Conservation (phyloP, 2,113 vertebrate genomes). For the Elaphurus davidianus region DNA sequence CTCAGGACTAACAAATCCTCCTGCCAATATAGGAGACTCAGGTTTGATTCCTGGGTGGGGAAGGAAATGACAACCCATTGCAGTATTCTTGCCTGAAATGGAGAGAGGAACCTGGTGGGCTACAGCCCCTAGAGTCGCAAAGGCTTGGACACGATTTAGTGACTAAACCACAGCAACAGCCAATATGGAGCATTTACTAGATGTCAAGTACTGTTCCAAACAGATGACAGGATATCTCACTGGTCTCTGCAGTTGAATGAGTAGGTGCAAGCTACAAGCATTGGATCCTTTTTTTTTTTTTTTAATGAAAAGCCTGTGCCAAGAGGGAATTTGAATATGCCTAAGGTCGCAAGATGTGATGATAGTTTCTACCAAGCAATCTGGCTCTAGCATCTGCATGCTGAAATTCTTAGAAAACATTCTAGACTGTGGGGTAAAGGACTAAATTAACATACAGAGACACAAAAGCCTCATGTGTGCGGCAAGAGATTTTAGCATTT, state of each 20-base stretch:
- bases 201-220: not conserved
- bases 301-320: not conserved
- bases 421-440: not conserved
- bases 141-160: not conserved
- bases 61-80: not conserved
- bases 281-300: not conserved
- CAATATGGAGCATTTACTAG: not conserved
- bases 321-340: not conserved
- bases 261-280: not conserved
- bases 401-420: not conserved
- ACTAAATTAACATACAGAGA: not conserved
- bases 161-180: not conserved
- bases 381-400: not conserved
- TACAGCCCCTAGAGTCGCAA: not conserved
- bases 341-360: not conserved
- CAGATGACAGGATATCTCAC: not conserved
- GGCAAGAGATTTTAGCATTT: not conserved
- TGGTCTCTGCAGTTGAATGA: not conserved
- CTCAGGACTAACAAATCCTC: not conserved
- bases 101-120: not conserved
- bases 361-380: not conserved
- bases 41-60: not conserved
- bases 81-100: not conserved
- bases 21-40: not conserved
- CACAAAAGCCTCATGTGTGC: not conserved